Conservation (phyloP, 2,888 invertebrate genomes). For the Sinopyrophorus schimmeli region DNA sequence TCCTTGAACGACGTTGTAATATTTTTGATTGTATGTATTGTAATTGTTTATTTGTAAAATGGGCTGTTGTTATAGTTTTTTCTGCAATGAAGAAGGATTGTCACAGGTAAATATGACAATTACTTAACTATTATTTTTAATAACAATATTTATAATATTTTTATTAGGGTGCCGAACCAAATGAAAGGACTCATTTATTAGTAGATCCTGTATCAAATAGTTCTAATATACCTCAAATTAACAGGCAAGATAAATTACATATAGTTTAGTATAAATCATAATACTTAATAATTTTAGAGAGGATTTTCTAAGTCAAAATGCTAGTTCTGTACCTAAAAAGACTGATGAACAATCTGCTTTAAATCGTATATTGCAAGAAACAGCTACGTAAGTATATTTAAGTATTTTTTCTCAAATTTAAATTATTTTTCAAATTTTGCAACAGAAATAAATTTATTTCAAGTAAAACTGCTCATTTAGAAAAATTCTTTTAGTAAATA, state of each 20-base stretch:
- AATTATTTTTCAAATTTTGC: too few species aligned
- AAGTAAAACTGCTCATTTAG: too few species aligned
- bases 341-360: constrained; percentile 90
- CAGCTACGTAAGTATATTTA: constrained; percentile 74
- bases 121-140: constrained; percentile 4
- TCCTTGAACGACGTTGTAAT: too few species aligned
- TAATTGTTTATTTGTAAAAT: constrained; percentile 46
- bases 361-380: constrained; percentile 86
- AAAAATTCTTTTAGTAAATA: too few species aligned
- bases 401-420: too few species aligned
- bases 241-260: constrained; percentile 57
- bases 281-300: constrained; percentile 67
- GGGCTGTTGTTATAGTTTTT: constrained; percentile 73
- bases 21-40: constrained; percentile 5
- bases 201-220: constrained; percentile 77
- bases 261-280: too few species aligned
- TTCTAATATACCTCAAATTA: constrained; percentile 70
- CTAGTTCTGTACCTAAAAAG: constrained; percentile 71
- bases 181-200: constrained; percentile 78
- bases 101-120: constrained; percentile 67
- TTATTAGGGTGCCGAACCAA: constrained; percentile 61
- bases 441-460: too few species aligned
- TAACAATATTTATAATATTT: constrained; percentile 7
- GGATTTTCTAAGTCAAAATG: constrained; percentile 65
- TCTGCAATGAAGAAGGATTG: constrained; percentile 69